Base-by-base conservation (phyloP, 2,113 vertebrate species). In the Periophthalmus modestus region DNA sequence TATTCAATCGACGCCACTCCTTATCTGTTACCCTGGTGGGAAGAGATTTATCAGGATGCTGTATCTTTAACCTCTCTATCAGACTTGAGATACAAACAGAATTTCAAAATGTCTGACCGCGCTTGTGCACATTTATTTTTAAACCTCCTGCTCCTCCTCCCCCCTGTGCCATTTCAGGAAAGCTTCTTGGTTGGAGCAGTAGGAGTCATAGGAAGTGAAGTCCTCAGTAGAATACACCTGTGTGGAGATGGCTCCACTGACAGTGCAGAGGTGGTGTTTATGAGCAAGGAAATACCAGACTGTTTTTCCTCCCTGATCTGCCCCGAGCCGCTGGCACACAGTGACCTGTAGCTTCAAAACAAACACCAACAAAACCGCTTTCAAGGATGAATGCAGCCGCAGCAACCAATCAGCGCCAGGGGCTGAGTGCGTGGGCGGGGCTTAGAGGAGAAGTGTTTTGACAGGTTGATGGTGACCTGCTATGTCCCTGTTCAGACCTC, bases 51-150 rank as follows among this genome's bases (percentile, higher is more conserved):
- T 95, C 96, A 95, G 94, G 93, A 96, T 94, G 94, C 86, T 95
- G 95, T 94, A 96, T 96, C 93, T 94, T 96, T 97, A 97, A 97
- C 96, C 96, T 95, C 94, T 89, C 77, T 81, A 90, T 88, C 89
- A 82, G 89, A 85, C 90, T 77, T 43, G 72, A 87, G 88, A 91
- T 89, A 84, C 83, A 89, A 84, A 89, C 87, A 77, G 87, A 91
- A 92, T 93, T 90, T 92, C 81, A 90, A 93, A 92, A 92, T 91
- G 88, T 91, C 88, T 91, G 86, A 91, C 87, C 55, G 50, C 14
- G 84, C 61, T 71, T 69, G 81, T 23, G 36, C 69, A 54, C 57
- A 90, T 88, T 83, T 91, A 92, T 92, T 93, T 92, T 92, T 92
- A 90, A 91, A 88, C 73, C 70, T 19, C 61, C 46, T 54, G 65